A percentile compares a stretch with the other conserved stretches of the same genome.
Conservation (phyloP, 2,797 vertebrate species). For the Sebastes steindachneri region DNA sequence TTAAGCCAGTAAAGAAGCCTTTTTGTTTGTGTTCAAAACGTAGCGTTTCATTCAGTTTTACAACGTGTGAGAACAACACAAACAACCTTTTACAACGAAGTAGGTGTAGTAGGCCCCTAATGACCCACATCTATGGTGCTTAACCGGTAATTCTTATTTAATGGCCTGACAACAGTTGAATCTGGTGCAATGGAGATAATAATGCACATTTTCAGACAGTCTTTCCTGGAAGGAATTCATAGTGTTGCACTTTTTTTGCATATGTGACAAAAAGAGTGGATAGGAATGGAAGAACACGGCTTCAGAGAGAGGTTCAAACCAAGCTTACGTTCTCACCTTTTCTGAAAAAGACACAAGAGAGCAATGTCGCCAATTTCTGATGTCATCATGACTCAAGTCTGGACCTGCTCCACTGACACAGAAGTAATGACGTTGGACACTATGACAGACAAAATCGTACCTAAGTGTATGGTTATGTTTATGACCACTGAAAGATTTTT, state of each 20-base stretch:
- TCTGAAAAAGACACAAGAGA: conserved; percentile 1
- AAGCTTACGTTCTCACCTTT: neutral
- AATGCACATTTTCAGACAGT: too few relatives aligned
- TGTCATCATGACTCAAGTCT: conserved; percentile 20
- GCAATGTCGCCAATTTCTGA: neutral
- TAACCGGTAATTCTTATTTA: too few relatives aligned
- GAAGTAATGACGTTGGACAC: conserved; percentile 8
- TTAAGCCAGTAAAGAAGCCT: too few relatives aligned
- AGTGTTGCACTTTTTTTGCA: neutral
- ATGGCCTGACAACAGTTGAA: too few relatives aligned
- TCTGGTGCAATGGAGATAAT: too few relatives aligned
- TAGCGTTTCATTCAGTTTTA: too few relatives aligned
- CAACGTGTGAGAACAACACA: too few relatives aligned
- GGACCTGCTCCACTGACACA: conserved; percentile 1
- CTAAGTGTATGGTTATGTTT: neutral
- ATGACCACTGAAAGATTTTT: neutral
- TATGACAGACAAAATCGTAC: neutral
- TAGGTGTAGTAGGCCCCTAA: too few relatives aligned
- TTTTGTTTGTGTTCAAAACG: too few relatives aligned
- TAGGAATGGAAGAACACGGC: neutral
- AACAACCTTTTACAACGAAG: too few relatives aligned
- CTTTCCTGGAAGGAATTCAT: neutral
- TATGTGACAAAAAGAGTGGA: neutral
- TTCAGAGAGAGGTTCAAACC: neutral
- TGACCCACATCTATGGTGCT: too few relatives aligned